These are phyloP conservation scores for Plemyria rubiginata DNA, from an alignment of 2,888 invertebrate species.

Conservation along the genomic window DNA sequence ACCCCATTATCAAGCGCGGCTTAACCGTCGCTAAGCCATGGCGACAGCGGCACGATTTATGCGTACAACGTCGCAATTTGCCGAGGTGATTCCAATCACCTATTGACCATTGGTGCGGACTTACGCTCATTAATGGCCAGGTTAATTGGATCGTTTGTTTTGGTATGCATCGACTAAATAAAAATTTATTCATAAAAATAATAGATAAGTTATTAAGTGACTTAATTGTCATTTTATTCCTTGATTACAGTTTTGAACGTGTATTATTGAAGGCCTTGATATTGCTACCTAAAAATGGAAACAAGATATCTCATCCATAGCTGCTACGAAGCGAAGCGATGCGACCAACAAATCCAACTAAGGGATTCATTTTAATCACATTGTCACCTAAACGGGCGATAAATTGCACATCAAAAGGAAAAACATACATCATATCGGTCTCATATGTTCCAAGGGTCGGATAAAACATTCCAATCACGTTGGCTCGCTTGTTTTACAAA, in stretches of 20 bases:
- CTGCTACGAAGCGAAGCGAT: not conserved
- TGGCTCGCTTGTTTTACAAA: slow-evolving; percentile 83
- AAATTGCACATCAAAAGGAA: slow-evolving; percentile 74
- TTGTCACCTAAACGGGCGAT: slow-evolving; percentile 59
- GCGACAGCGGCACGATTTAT: slow-evolving; percentile 76
- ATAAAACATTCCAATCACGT: slow-evolving; percentile 84
- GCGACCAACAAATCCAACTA: slow-evolving; percentile 31
- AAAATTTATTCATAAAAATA: no score
- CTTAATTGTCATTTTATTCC: no score
- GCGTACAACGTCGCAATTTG: slow-evolving; percentile 68
- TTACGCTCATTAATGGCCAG: slow-evolving; percentile 29
- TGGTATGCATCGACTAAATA: not conserved
- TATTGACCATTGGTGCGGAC: slow-evolving; percentile 63
- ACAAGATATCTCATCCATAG: not conserved
- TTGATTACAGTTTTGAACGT: no score
- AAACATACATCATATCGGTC: slow-evolving; percentile 81
- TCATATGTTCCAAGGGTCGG: slow-evolving; percentile 80
- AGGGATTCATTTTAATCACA: slow-evolving; percentile 54
- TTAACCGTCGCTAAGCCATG: slow-evolving; percentile 69
- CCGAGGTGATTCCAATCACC: slow-evolving; percentile 66
- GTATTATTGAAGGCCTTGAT: no score
- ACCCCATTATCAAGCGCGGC: slow-evolving; percentile 75
- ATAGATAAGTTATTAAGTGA: no score
- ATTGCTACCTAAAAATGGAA: not conserved
- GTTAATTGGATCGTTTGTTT: slow-evolving; percentile 27